These are phyloP conservation scores for Bombycilla garrulus DNA, from an alignment of 2,113 vertebrate genomes.

Conservation along the genomic window DNA sequence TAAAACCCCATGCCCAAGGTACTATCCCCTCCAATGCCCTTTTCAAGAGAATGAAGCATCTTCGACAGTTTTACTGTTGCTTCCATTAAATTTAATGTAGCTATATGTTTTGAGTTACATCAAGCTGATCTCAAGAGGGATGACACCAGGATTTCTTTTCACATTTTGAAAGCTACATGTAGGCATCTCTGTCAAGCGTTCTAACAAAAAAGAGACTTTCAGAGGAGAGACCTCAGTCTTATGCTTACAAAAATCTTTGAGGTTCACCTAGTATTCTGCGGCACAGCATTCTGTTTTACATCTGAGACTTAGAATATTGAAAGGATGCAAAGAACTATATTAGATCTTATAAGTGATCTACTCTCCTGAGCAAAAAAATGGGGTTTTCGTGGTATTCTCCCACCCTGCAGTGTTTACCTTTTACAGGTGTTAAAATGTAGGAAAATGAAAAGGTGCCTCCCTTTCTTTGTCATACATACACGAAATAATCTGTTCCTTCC, in stretches of 20 bases:
- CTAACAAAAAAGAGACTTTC: not conserved
- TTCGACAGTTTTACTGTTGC: not conserved
- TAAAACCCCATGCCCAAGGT: not conserved
- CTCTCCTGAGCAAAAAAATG: not conserved
- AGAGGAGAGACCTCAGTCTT: not conserved
- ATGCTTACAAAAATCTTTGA: not conserved
- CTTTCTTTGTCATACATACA: not conserved
- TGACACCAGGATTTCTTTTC: not conserved
- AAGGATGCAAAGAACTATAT: not conserved
- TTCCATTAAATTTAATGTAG: not conserved
- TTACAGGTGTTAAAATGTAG: not conserved
- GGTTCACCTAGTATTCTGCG: not conserved
- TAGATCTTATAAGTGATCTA: not conserved
- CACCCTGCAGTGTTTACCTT: not conserved
- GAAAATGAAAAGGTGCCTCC: not conserved
- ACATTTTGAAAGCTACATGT: not conserved
- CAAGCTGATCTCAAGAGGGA: not conserved
- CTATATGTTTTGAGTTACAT: not conserved
- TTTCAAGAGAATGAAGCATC: not conserved
- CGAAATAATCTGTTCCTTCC: not conserved
- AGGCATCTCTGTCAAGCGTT: not conserved
- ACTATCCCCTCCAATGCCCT: not conserved
- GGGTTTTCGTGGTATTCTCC: not conserved
- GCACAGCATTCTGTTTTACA: not conserved
- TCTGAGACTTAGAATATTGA: not conserved